Percentiles rank a stretch among this genome's conserved stretches.
Evolutionary conservation across 2,888 invertebrate genomes (phyloP).

Genomic region (Amblyteles armatorius): DNA sequence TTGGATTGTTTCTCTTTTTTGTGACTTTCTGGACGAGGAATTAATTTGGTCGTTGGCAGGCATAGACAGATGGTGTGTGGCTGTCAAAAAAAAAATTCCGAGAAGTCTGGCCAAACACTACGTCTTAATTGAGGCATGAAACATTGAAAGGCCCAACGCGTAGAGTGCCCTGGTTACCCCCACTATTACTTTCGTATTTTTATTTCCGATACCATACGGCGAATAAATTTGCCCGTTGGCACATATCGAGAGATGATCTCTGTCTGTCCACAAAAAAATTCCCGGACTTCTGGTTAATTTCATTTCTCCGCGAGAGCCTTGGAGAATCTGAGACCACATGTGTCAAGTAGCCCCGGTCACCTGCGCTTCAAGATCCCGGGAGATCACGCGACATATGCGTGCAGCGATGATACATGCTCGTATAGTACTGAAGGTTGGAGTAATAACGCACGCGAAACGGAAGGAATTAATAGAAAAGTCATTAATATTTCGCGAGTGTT

Average conservation of each 20-base stretch:
- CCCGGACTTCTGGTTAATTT: not conserved
- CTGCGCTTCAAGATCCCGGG: not conserved
- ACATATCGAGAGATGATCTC: not conserved
- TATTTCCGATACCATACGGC: not conserved
- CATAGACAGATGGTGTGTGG: not conserved
- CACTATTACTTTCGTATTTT: not conserved
- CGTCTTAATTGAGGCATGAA: not conserved
- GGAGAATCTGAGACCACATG: not conserved
- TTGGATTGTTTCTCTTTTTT: not conserved
- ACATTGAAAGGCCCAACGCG: not conserved
- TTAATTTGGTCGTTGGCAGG: not conserved
- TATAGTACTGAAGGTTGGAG: not conserved
- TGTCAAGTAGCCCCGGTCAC: conserved; percentile 6
- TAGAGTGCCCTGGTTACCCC: not conserved
- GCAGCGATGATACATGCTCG: conserved; percentile 3
- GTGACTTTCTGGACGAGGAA: not conserved
- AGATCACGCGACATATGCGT: conserved; percentile 36
- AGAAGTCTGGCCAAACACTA: not conserved
- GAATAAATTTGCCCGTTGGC: not conserved
- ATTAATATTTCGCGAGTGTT: conserved; percentile 78
- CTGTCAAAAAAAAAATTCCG: not conserved
- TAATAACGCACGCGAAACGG: conserved; percentile 67
- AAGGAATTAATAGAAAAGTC: conserved; percentile 80
- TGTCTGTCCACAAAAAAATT: not conserved
- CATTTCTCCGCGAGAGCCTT: not conserved